Conservation (phyloP, 2,113 vertebrate genomes). For the Promerops cafer region DNA sequence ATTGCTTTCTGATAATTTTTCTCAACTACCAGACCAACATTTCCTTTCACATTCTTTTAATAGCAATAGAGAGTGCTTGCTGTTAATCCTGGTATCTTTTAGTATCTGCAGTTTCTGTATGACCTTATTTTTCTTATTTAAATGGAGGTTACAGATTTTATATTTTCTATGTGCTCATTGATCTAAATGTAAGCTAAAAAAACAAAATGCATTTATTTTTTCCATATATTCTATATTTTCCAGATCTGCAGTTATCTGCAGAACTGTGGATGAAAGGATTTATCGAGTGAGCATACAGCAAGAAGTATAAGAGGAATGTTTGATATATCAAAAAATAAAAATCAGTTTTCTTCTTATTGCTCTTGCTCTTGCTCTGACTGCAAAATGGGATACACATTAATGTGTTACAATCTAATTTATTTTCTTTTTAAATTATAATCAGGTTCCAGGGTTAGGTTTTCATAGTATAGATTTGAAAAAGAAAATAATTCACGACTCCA, state of each 20-base stretch:
- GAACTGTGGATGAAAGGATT: not conserved
- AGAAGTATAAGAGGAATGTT: not conserved
- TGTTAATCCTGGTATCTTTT: not conserved
- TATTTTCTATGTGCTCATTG: not conserved
- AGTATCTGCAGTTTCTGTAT: not conserved
- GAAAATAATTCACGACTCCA: not conserved
- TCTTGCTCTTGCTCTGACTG: not conserved
- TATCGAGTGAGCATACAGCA: not conserved
- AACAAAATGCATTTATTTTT: not conserved
- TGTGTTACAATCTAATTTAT: not conserved
- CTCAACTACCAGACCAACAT: not conserved
- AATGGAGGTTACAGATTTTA: not conserved
- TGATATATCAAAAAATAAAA: not conserved
- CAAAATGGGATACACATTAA: not conserved
- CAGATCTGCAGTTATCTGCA: not conserved
- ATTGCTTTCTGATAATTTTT: not conserved
- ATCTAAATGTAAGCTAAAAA: not conserved
- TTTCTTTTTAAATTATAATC: slow-evolving; percentile 1
- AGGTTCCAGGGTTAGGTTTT: not conserved
- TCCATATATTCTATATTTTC: not conserved
- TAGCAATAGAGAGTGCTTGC: not conserved
- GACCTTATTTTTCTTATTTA: not conserved
- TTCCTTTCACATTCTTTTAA: not conserved
- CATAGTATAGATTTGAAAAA: not conserved
- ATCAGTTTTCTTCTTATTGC: not conserved